A percentile compares a stretch with the other conserved stretches of the same genome.
phyloP scores from a whole-genome alignment of 2,797 vertebrate species.

The Falco naumanni region DNA sequence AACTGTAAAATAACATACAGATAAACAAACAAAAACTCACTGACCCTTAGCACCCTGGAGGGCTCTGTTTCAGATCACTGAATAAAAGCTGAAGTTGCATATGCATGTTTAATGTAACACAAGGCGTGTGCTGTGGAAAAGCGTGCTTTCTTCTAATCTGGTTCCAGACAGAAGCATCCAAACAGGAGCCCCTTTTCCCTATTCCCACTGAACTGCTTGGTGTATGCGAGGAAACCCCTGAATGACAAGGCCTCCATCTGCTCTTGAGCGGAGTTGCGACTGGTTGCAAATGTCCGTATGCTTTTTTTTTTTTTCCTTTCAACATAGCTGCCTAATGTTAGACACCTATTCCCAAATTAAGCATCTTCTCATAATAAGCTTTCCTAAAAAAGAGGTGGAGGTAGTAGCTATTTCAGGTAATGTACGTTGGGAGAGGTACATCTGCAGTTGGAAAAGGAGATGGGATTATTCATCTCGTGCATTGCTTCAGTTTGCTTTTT shows the following conservation, averaged over 20 bases:
- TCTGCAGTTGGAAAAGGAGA: background rate
- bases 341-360: conserved; percentile 47
- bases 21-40: conserved; percentile 57
- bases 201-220: conserved; percentile 50
- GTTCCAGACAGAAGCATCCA: conserved; percentile 61
- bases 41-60: conserved; percentile 36
- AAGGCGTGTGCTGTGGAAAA: conserved; percentile 3
- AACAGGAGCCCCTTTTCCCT: conserved; percentile 59
- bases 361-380: background rate
- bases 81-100: conserved; percentile 56
- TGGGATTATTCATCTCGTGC: background rate
- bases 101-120: conserved; percentile 66
- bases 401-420: background rate
- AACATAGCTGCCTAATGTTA: conserved; percentile 45
- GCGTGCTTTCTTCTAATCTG: conserved; percentile 37
- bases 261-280: conserved; percentile 49
- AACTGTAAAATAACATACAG: conserved; percentile 42
- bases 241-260: conserved; percentile 67
- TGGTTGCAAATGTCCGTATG: conserved; percentile 65
- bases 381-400: background rate
- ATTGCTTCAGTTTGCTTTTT: background rate
- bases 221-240: conserved; percentile 45
- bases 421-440: background rate
- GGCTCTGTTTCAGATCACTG: conserved; percentile 21
- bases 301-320: conserved; percentile 38